Conservation (phyloP, 2,113 vertebrate genomes). For the Saiga tatarica region DNA sequence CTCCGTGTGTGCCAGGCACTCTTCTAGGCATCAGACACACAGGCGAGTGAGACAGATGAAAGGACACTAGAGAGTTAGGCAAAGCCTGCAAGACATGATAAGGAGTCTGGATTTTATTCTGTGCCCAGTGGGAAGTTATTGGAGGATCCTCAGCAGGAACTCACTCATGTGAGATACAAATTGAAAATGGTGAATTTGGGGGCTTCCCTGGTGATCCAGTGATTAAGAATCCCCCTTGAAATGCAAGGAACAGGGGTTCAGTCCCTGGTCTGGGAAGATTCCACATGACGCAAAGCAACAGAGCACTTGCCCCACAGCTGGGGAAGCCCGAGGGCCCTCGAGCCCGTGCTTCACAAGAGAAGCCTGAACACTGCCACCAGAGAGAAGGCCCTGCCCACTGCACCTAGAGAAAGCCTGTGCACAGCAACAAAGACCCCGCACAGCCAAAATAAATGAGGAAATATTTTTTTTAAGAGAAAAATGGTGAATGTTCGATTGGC, state of each 20-base stretch:
- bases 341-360: neutral
- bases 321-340: neutral
- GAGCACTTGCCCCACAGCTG: neutral
- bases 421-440: neutral
- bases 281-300: accelerated
- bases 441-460: neutral
- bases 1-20: accelerated
- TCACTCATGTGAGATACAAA: neutral
- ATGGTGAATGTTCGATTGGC: neutral
- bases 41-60: neutral
- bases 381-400: neutral
- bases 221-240: neutral
- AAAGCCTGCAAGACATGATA: neutral
- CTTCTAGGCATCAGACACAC: neutral
- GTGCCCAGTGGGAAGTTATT: neutral
- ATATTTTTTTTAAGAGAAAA: neutral
- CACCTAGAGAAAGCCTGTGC: neutral
- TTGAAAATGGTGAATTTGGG: neutral
- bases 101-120: neutral
- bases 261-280: neutral
- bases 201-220: neutral
- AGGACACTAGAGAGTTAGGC: neutral
- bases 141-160: neutral
- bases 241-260: neutral
- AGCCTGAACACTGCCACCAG: neutral